These are phyloP conservation scores for Heteractis magnifica DNA, from an alignment of 92 coral and sea anemone genomes.

Conservation along the genomic window DNA sequence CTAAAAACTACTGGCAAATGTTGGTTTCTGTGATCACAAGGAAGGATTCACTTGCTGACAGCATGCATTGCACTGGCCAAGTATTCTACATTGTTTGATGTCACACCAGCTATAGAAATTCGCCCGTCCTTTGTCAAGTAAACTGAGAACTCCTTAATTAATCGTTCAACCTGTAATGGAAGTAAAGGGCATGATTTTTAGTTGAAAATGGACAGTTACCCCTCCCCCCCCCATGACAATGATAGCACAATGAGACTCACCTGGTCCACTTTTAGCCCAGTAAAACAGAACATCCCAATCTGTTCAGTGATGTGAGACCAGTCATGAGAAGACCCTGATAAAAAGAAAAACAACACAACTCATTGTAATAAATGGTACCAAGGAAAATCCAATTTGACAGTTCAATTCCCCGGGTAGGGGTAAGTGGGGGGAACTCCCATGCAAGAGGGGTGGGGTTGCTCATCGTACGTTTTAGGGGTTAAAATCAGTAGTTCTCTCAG, in stretches of 20 bases:
- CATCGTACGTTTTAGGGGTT: too few species aligned
- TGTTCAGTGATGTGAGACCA: slow-evolving; percentile 99
- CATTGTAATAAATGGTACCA: too few species aligned
- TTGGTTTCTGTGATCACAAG: background rate
- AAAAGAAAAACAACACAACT: background rate
- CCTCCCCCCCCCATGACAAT: too few species aligned
- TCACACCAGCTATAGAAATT: slow-evolving; percentile 92
- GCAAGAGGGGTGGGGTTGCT: too few species aligned
- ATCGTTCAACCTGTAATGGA: slow-evolving; percentile 73
- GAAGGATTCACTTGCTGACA: slow-evolving; percentile 66
- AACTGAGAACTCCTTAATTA: slow-evolving; percentile 86
- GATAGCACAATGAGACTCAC: slow-evolving; percentile 25
- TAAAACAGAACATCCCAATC: slow-evolving; percentile 97
- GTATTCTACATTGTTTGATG: slow-evolving; percentile 84
- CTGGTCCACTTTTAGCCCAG: slow-evolving; percentile 93
- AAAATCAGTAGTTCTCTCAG: too few species aligned
- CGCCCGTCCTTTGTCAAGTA: slow-evolving; percentile 97
- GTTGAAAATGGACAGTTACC: background rate
- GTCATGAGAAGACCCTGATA: slow-evolving; percentile 75
- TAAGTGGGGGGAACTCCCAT: too few species aligned
- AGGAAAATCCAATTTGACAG: too few species aligned
- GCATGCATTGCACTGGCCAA: slow-evolving; percentile 87
- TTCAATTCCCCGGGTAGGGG: too few species aligned
- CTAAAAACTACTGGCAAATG: background rate
- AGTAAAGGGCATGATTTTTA: background rate